These are phyloP conservation scores for Leptobrachium leishanense DNA, from an alignment of 2,113 vertebrate genomes.

Conservation along the genomic window DNA sequence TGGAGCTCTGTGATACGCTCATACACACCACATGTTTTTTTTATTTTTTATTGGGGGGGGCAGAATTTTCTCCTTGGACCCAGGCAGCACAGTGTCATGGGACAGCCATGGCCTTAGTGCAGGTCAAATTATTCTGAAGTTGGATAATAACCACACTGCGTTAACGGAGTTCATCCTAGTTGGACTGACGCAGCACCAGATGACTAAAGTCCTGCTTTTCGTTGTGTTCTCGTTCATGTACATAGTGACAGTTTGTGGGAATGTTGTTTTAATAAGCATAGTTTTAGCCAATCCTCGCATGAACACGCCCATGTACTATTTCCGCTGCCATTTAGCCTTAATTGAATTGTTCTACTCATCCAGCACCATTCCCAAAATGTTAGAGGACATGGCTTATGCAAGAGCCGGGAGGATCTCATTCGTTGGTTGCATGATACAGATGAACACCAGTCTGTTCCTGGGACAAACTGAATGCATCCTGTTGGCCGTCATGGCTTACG, in stretches of 20 bases:
- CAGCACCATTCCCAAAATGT: not conserved
- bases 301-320: constrained; percentile 28
- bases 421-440: not conserved
- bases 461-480: not conserved
- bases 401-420: not conserved
- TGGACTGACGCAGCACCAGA: not conserved
- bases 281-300: not conserved
- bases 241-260: not conserved
- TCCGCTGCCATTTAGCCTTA: constrained; percentile 9
- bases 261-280: not conserved
- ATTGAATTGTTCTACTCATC: not conserved
- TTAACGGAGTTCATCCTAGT: not conserved
- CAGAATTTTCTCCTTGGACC: not conserved
- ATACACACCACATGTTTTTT: too few species aligned
- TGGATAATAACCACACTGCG: not conserved
- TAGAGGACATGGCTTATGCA: not conserved
- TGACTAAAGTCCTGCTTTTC: not conserved
- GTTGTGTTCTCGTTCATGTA: not conserved
- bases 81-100: not conserved
- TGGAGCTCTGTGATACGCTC: too few species aligned
- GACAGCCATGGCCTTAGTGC: not conserved
- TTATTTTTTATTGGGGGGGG: too few species aligned
- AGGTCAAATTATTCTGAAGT: not conserved
- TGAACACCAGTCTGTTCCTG: not conserved
- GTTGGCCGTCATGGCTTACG: too few species aligned